phyloP scores from a whole-genome alignment of 2,113 vertebrate species.

The Plectropomus leopardus region DNA sequence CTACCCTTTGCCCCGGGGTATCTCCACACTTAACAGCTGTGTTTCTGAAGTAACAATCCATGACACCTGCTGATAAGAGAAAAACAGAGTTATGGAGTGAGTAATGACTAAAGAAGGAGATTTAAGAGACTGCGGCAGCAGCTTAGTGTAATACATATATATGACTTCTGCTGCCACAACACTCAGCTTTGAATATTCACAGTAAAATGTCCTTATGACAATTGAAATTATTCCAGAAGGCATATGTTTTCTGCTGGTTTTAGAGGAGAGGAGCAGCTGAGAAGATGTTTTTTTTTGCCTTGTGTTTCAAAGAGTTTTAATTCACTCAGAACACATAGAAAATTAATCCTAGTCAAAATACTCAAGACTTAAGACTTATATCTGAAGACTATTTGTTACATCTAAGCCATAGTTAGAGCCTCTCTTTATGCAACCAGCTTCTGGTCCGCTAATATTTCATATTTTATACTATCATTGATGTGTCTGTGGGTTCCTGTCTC shows the following conservation, averaged over 20 bases:
- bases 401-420: constrained; percentile 7
- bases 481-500: constrained; percentile 1
- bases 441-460: constrained; percentile 9
- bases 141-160: not conserved
- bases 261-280: constrained; percentile 1
- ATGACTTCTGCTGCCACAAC: constrained; percentile 3
- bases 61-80: constrained; percentile 14
- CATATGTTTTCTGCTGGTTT: not conserved
- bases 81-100: not conserved
- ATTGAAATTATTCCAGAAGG: not conserved
- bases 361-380: constrained; percentile 1
- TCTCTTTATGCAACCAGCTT: constrained; percentile 6
- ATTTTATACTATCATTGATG: constrained; percentile 2
- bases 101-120: not conserved
- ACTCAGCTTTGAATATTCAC: constrained; percentile 26
- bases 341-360: constrained; percentile 20
- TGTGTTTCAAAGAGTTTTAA: constrained; percentile 6
- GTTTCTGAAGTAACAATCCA: constrained; percentile 24
- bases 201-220: not conserved
- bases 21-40: constrained; percentile 3
- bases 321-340: constrained; percentile 17
- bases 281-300: constrained; percentile 6
- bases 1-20: not conserved
- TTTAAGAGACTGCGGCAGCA: not conserved
- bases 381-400: constrained; percentile 25